Conservation (phyloP, 2,888 invertebrate genomes). For the Penaeus monodon region DNA sequence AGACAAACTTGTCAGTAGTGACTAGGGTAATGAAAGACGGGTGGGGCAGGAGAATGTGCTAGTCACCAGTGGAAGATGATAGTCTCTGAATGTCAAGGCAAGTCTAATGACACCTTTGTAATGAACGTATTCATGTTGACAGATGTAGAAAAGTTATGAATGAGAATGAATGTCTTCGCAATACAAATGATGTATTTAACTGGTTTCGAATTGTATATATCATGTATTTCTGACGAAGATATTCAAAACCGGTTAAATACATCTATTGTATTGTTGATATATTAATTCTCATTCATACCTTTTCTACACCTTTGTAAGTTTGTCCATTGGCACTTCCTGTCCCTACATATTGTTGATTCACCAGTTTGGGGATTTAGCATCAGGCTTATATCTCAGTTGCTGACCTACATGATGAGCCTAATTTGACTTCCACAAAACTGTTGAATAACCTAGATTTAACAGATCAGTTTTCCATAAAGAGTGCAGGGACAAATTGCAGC, state of each 20-base stretch:
- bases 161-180: too few relatives aligned
- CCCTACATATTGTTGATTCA: constrained; percentile 30
- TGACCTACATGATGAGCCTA: constrained; percentile 58
- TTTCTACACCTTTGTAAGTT: background rate
- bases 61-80: constrained; percentile 45
- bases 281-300: too few relatives aligned
- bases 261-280: too few relatives aligned
- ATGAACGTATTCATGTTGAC: background rate
- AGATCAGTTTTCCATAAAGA: constrained; percentile 55
- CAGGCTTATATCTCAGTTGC: constrained; percentile 54
- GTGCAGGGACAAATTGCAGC: constrained; percentile 60
- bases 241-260: too few relatives aligned
- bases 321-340: constrained; percentile 40
- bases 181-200: too few relatives aligned
- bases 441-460: constrained; percentile 56
- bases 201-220: too few relatives aligned
- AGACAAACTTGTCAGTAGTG: constrained; percentile 23
- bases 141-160: too few relatives aligned
- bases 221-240: too few relatives aligned
- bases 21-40: constrained; percentile 32
- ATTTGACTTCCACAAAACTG: constrained; percentile 60
- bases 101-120: constrained; percentile 6
- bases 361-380: constrained; percentile 22
- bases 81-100: constrained; percentile 34
- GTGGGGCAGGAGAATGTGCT: constrained; percentile 44